Base-by-base conservation (phyloP, 2,113 vertebrate species). In the Dasypus novemcinctus region DNA sequence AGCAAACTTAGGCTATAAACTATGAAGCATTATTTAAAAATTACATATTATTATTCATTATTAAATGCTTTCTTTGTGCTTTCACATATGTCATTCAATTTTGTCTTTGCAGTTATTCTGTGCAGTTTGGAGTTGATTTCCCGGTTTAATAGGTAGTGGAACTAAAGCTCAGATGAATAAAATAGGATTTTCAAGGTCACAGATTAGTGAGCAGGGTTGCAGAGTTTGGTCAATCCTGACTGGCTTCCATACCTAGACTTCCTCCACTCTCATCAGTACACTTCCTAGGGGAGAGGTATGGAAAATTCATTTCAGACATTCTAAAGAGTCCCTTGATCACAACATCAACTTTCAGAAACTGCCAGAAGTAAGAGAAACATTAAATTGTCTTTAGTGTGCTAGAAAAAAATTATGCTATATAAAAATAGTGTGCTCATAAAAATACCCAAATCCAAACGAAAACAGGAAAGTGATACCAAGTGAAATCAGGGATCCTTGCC, bases 321-420 rank as follows among this genome's bases (percentile, higher is more conserved):
- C 54, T 74, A 49, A 72, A 69, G 41, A 82, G 38, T 1, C 25
- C 1, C 4, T 12, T 61, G 49, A 64, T 63, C 90, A 66, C 36
- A 94, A 75, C 18, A 61, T 4, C 84, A 20, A 36, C 27, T 74
- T 93, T 72, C n/a, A 90, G 29, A 92, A 86, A 82, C 49, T 92
- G 21, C 46, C 46, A 79, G 33, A 79, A 63, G 29, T 66, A 6
- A 66, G 66, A 71, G 90, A 84, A 85, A 21, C 59, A 85, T 43
- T 88, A 23, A 85, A 52, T 29, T 52, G 33, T 72, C 27, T 59
- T 5, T 33, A 81, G 38, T 38, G 52, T 36, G 74, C 41, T 72
- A n/a, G 3, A 49, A 75, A 92, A 86, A 29, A 4, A 57, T 21
- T 46, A 43, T 36, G 79, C 41, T 72, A 14, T 75, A 41, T 6